These are phyloP conservation scores for Hydractinia symbiolongicarpus DNA, from an alignment of 30 jellyfish, hydroid and myxozoan species.

Conservation along the genomic window DNA sequence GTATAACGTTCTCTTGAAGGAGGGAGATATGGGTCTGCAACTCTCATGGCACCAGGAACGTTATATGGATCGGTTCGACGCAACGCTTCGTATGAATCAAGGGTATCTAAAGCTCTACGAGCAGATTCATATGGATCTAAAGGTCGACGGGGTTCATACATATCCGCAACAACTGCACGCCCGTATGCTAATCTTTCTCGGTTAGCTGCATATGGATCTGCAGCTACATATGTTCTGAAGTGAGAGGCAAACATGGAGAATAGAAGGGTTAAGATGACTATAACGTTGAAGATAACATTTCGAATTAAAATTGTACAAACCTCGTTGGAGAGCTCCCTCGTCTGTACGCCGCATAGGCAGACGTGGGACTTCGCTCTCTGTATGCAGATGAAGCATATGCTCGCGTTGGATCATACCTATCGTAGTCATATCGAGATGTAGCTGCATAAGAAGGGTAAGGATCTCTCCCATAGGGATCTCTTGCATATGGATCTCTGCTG, in stretches of 20 bases:
- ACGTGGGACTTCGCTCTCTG: conserved; percentile 27
- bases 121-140: conserved; percentile 29
- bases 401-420: conserved; percentile 58
- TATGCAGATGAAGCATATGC: conserved; percentile 24
- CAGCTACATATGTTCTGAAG: background rate
- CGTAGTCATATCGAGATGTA: conserved; percentile 21
- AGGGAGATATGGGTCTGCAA: background rate
- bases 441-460: conserved; percentile 32
- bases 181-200: conserved; percentile 38
- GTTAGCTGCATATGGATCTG: conserved; percentile 41
- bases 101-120: conserved; percentile 6
- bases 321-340: background rate
- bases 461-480: conserved; percentile 62
- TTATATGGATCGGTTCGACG: conserved; percentile 26
- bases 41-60: conserved; percentile 9
- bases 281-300: background rate
- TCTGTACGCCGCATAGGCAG: conserved; percentile 17
- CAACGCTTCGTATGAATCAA: background rate
- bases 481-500: conserved; percentile 44
- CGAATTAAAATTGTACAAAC: background rate
- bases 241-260: background rate
- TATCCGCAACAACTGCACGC: conserved; percentile 5
- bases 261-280: background rate
- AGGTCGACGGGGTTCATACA: conserved; percentile 10
- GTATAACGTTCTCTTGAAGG: conserved; percentile 17